Evolutionary conservation across 1,140 invertebrate species (phyloP).

Genomic region (Druon quercuslanigerum): DNA sequence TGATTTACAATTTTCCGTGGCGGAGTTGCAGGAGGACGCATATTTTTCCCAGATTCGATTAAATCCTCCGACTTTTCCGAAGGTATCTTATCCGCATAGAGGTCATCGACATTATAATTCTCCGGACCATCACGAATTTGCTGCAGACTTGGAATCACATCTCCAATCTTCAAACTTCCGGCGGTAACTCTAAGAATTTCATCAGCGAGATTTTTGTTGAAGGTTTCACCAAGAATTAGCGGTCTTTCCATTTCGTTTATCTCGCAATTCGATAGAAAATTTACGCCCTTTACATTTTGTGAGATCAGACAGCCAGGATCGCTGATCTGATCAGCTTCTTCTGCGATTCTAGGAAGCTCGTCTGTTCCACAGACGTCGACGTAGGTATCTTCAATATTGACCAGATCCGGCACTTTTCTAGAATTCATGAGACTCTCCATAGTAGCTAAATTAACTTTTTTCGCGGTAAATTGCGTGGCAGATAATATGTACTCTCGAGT

Average conservation of each 20-base stretch:
- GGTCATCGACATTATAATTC: background rate
- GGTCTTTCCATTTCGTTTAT: background rate
- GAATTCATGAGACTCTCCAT: constrained; percentile 42
- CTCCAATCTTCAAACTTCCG: constrained; percentile 8
- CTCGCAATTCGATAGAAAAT: no score
- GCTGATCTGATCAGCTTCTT: background rate
- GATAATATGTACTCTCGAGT: constrained; percentile 64
- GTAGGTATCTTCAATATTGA: background rate
- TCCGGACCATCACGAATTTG: background rate
- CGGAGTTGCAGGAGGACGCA: background rate
- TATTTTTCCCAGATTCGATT: background rate
- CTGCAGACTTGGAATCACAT: background rate
- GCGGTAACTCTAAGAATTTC: background rate
- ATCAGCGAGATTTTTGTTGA: no score
- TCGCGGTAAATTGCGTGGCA: constrained; percentile 60
- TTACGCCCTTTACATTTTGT: no score
- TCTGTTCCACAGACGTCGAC: constrained; percentile 1
- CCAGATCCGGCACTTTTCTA: constrained; percentile 37
- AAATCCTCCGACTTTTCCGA: background rate
- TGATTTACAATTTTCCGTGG: background rate
- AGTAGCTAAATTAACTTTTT: constrained; percentile 55
- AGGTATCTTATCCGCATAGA: background rate
- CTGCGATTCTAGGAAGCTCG: background rate
- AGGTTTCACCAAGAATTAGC: background rate
- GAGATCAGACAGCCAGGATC: background rate